Conservation (phyloP, 2,113 vertebrate genomes). For the Malurus alboscapulatus region DNA sequence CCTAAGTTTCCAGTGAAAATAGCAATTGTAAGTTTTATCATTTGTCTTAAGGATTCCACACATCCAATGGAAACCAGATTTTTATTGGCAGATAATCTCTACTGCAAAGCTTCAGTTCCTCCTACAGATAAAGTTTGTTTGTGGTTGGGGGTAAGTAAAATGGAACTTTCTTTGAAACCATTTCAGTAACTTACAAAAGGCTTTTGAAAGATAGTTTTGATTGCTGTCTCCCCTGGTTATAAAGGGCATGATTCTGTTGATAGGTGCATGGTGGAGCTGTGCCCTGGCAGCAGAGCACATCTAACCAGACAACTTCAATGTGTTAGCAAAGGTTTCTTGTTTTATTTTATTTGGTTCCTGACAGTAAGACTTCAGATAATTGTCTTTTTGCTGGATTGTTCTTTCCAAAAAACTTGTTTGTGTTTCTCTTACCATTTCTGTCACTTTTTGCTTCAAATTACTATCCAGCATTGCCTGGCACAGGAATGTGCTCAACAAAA, state of each 20-base stretch:
- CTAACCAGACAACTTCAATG: rapidly evolving
- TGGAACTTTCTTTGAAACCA: neutral
- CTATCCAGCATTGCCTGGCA: neutral
- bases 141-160: constrained; percentile 94
- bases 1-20: neutral
- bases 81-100: constrained; percentile 94
- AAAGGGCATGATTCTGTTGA: rapidly evolving
- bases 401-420: neutral
- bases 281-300: neutral
- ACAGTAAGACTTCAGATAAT: neutral
- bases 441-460: neutral
- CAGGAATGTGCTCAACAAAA: neutral
- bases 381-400: neutral
- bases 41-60: constrained; percentile 84
- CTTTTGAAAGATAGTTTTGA: neutral
- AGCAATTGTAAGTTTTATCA: constrained; percentile 30
- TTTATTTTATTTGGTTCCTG: neutral
- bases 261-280: neutral
- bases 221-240: neutral
- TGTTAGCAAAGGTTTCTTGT: neutral
- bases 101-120: constrained; percentile 93
- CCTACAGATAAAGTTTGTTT: constrained; percentile 98
- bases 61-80: constrained; percentile 93
- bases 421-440: neutral
- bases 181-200: neutral